Conservation (phyloP, 2,797 vertebrate genomes). For the Lutjanus campechanus region DNA sequence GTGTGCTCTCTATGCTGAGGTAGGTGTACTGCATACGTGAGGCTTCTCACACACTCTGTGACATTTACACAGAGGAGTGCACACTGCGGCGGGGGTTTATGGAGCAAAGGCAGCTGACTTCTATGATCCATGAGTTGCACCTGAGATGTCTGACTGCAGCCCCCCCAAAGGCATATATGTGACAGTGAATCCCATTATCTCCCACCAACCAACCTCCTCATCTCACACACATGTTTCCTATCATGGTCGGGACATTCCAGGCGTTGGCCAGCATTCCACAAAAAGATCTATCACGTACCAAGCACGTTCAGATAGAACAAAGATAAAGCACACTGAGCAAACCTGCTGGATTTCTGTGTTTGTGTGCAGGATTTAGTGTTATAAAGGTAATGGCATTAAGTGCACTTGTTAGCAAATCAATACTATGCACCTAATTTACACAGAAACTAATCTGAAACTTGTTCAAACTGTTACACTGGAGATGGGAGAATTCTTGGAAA, state of each 20-base stretch:
- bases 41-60: constrained; percentile 12
- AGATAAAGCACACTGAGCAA: constrained; percentile 33
- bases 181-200: constrained; percentile 70
- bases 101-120: constrained; percentile 32
- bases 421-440: constrained; percentile 6
- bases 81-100: constrained; percentile 8
- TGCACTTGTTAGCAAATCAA: constrained; percentile 6
- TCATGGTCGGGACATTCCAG: constrained; percentile 73
- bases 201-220: constrained; percentile 50
- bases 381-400: not conserved
- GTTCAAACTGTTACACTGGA: not conserved
- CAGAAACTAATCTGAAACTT: not conserved
- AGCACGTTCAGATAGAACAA: constrained; percentile 42
- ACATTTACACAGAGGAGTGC: constrained; percentile 54
- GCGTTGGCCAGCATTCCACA: constrained; percentile 62
- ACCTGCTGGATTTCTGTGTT: constrained; percentile 3
- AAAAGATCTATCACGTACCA: constrained; percentile 53
- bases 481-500: not conserved
- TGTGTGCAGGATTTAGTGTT: constrained; percentile 3
- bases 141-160: constrained; percentile 26
- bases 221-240: constrained; percentile 79
- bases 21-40: constrained; percentile 22
- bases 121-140: constrained; percentile 47
- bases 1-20: constrained; percentile 16
- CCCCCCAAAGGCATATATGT: constrained; percentile 26